Conservation (phyloP, 2,113 vertebrate species). For the Ammodytes marinus region DNA sequence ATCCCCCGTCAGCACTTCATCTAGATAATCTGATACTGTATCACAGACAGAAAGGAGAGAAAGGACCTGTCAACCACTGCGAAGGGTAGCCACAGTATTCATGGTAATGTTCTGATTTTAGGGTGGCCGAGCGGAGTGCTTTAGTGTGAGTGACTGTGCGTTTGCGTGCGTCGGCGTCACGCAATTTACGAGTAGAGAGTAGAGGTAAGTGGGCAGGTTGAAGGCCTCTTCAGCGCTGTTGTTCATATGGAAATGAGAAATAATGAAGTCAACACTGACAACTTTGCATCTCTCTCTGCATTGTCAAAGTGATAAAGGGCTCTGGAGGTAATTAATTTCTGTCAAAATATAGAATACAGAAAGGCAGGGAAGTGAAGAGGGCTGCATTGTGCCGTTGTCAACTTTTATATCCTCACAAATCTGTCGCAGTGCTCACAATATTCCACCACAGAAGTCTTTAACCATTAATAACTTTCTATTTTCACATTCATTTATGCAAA, state of each 20-base stretch:
- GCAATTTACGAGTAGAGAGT: conserved; percentile 57
- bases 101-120: conserved; percentile 58
- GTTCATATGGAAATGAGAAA: conserved; percentile 76
- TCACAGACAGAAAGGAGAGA: conserved; percentile 51
- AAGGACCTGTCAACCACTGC: conserved; percentile 66
- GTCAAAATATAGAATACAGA: conserved; percentile 53
- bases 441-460: conserved; percentile 35
- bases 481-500: conserved; percentile 33
- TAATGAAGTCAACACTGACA: conserved; percentile 77
- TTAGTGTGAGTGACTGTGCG: conserved; percentile 12
- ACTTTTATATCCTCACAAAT: conserved; percentile 56
- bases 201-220: conserved; percentile 65
- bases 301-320: conserved; percentile 70
- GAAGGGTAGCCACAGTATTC: conserved; percentile 46
- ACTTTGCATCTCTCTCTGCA: conserved; percentile 59
- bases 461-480: conserved; percentile 33
- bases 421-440: conserved; percentile 22
- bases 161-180: background rate
- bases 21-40: conserved; percentile 66
- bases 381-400: conserved; percentile 39
- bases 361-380: conserved; percentile 34
- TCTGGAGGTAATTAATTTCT: conserved; percentile 69
- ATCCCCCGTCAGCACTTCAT: conserved; percentile 36
- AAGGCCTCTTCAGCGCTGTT: conserved; percentile 63
- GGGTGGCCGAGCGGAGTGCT: conserved; percentile 12